Evolutionary conservation across 2,797 vertebrate species (phyloP), one percentile per base, ranked within the genome.

Genomic region (Octomys mimax): DNA sequence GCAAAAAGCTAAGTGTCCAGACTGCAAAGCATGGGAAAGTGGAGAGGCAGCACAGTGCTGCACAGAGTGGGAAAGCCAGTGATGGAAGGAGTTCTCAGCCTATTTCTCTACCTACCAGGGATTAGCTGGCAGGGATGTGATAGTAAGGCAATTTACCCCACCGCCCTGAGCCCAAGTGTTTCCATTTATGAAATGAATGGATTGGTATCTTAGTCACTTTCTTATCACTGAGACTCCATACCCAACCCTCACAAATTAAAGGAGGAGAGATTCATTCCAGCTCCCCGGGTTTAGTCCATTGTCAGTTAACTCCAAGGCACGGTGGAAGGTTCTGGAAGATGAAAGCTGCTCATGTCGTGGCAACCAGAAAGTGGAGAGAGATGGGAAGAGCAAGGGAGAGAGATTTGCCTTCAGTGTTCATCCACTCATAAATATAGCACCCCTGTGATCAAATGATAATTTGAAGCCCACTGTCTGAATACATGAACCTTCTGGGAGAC

Each of bases 1-100:
- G 93, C 97, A 84, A 97, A 98, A 96, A 85, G 68, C 87, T 66
- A 95, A 96, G 95, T 91, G 96, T 95, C 95, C 70, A 77, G 92
- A 89, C 39, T 93, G 92, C 81, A 96, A 79, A 70, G 59, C 14
- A 11, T 0, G 31, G 78, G 61, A 52, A 42, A 85, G 13, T 1
- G 14, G 28, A 62, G n/a, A 2, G 16, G 26, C 33, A 26, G 3
- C 11, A 1, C 0, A 14, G 14, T 12, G 1, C 3, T 24, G 14
- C 14, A 85, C 36, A 80, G 22, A 52, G 8, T 3, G n/a, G 26
- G 78, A 59, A n/a, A 57, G 4, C 10, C 13, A 6, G 21, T 4
- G 13, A 0, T 12, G 0, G 28, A 59, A 59, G 5, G 36, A 21
- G 28, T 62, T 89, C 66, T 26, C 52, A 68, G 62, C 33, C n/a